A percentile compares a stretch with the other conserved stretches of the same genome.
Conservation (phyloP, 30 jellyfish, hydroid and myxozoan species). For the Sanderia malayensis region DNA sequence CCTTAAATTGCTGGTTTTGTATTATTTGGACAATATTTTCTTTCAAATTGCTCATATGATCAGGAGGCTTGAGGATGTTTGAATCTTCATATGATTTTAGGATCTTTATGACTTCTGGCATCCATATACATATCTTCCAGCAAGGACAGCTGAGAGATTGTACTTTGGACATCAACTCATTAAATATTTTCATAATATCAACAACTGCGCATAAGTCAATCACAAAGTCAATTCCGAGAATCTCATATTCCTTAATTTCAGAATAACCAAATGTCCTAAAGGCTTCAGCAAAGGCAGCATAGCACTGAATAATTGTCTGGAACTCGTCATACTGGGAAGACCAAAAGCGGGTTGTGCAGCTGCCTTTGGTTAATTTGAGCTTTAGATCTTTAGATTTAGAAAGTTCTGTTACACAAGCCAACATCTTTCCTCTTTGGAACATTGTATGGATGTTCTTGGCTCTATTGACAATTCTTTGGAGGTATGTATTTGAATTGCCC, state of each 20-base stretch:
- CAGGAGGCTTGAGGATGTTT: constrained; percentile 10
- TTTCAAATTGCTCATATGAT: neutral
- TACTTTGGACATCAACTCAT: too few relatives aligned
- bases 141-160: constrained; percentile 8
- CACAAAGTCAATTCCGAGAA: constrained; percentile 13
- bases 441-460: constrained; percentile 21
- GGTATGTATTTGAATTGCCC: constrained; percentile 2
- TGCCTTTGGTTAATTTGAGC: constrained; percentile 19
- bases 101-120: constrained; percentile 6
- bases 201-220: constrained; percentile 20
- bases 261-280: constrained; percentile 24
- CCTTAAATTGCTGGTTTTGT: neutral
- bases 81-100: neutral
- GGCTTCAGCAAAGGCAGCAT: constrained; percentile 18
- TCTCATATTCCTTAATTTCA: constrained; percentile 26
- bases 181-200: too few relatives aligned
- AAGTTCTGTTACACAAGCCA: constrained; percentile 13
- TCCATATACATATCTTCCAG: constrained; percentile 14
- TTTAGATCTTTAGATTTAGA: constrained; percentile 9
- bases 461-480: neutral
- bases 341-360: constrained; percentile 26
- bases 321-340: constrained; percentile 16
- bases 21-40: neutral
- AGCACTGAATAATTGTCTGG: constrained; percentile 1
- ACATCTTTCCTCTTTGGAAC: constrained; percentile 44